phyloP scores from a whole-genome alignment of 2,113 vertebrate species.

The Ceuthmochares aereus region DNA sequence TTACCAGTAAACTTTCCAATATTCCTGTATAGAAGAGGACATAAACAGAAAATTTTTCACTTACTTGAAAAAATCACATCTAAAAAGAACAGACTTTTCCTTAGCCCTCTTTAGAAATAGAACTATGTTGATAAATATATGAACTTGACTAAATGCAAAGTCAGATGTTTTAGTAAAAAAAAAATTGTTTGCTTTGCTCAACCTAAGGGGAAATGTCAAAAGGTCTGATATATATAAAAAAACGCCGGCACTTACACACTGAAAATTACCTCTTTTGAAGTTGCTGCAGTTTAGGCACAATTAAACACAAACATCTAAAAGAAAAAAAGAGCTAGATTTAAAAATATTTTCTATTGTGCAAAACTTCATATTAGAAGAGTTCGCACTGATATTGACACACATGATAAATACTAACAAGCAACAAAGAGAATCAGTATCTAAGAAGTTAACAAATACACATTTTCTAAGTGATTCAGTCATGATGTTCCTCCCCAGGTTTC shows the following conservation, averaged over 20 bases:
- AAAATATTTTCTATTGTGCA: background rate
- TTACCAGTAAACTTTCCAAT: background rate
- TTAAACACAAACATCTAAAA: background rate
- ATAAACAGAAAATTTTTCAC: background rate
- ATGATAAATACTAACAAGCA: background rate
- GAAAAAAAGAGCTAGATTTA: background rate
- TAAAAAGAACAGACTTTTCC: background rate
- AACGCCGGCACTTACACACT: background rate
- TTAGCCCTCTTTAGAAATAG: background rate
- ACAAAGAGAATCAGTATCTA: background rate
- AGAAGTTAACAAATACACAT: background rate
- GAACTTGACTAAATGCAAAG: background rate
- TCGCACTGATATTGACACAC: background rate
- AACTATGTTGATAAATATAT: background rate
- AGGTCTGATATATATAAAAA: background rate
- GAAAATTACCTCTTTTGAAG: background rate
- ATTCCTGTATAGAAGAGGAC: background rate
- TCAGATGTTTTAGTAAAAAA: background rate
- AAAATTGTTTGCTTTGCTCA: background rate
- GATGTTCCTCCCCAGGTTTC: background rate
- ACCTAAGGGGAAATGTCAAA: background rate
- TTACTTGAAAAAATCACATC: background rate
- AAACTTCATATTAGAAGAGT: background rate
- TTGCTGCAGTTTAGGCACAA: background rate
- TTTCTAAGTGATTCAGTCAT: background rate